phyloP scores from a whole-genome alignment of 1,140 invertebrate species.

The Heterodera carotae region DNA sequence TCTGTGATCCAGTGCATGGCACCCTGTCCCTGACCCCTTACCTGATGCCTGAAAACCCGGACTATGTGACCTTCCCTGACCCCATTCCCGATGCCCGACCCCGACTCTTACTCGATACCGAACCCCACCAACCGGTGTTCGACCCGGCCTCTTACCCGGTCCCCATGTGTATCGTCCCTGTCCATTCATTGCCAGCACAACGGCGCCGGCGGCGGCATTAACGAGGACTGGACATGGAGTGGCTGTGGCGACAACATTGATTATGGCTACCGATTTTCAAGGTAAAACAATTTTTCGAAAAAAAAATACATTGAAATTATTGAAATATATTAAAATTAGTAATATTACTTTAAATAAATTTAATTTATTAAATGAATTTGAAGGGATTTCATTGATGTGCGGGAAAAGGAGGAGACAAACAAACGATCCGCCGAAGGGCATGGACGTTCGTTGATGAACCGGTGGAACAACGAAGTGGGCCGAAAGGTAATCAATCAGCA shows the following conservation, averaged over 20 bases:
- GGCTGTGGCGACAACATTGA: conserved; percentile 69
- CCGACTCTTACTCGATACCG: too few relatives aligned
- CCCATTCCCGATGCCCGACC: too few relatives aligned
- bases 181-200: too few relatives aligned
- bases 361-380: conserved; percentile 52
- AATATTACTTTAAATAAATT: too few relatives aligned
- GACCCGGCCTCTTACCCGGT: too few relatives aligned
- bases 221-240: conserved; percentile 66
- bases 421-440: conserved; percentile 43
- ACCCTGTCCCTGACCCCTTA: too few relatives aligned
- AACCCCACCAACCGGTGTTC: too few relatives aligned
- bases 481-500: conserved; percentile 70
- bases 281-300: conserved; percentile 20
- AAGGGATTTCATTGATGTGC: conserved; percentile 71
- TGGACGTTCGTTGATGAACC: conserved; percentile 69
- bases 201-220: conserved; percentile 25
- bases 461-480: conserved; percentile 78
- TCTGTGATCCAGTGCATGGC: too few relatives aligned
- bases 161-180: too few relatives aligned
- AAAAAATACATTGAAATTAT: conserved; percentile 9
- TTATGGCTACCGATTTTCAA: conserved; percentile 58
- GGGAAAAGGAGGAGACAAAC: conserved; percentile 61
- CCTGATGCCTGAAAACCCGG: too few relatives aligned
- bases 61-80: too few relatives aligned
- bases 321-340: too few relatives aligned